Conservation (phyloP, 1,140 invertebrate genomes). For the Epicauta chinensis region DNA sequence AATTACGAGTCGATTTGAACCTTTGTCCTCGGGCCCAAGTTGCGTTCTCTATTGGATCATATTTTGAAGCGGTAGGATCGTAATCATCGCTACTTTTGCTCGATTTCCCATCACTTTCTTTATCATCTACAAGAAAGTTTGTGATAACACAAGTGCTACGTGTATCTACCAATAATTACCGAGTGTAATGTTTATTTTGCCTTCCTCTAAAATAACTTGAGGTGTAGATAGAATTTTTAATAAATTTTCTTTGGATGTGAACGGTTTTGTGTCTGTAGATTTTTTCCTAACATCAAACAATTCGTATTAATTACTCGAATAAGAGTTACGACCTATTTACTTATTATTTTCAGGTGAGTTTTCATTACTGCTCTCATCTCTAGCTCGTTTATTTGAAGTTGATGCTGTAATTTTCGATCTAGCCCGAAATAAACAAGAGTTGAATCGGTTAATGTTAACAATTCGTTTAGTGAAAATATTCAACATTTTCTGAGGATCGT, state of each 20-base stretch:
- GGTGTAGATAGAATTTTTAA: conserved; percentile 14
- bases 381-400: conserved; percentile 12
- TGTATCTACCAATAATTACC: too few species aligned
- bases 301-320: conserved; percentile 1
- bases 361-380: conserved; percentile 21
- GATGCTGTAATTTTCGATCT: conserved; percentile 4
- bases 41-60: conserved; percentile 88
- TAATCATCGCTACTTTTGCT: conserved; percentile 47
- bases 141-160: neutral
- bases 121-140: conserved; percentile 8
- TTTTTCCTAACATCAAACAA: conserved; percentile 4
- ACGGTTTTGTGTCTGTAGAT: neutral
- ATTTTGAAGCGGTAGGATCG: conserved; percentile 69
- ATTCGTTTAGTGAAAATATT: conserved; percentile 18
- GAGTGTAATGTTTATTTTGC: neutral
- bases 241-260: neutral
- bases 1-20: conserved; percentile 43
- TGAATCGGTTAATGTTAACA: conserved; percentile 9
- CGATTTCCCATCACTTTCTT: conserved; percentile 26
- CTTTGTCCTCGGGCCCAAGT: conserved; percentile 73
- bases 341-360: conserved; percentile 23
- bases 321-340: conserved; percentile 10
- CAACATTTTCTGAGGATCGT: conserved; percentile 18
- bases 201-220: conserved; percentile 11
- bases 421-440: conserved; percentile 8